A percentile compares a stretch with the other conserved stretches of the same genome.
phyloP scores from a whole-genome alignment of 1,140 invertebrate genomes.

The Caenorhabditis elegans region WBcel235 BX284602.5:7691501-7692000 shows the following conservation, averaged over 20 bases:
- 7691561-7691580: not conserved
- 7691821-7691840: conserved; percentile 71
- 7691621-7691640: too few species aligned
- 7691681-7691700: too few species aligned
- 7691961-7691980: conserved; percentile 64
- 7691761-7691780: conserved; percentile 69
- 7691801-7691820: conserved; percentile 69
- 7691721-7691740: conserved; percentile 70
- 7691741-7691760: conserved; percentile 71
- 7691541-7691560: conserved; percentile 69
- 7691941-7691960: conserved; percentile 66
- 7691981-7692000: conserved; percentile 87
- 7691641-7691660: too few species aligned
- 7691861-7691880: conserved; percentile 68
- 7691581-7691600: too few species aligned
- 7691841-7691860: conserved; percentile 70
- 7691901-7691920: not conserved
- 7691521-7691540: conserved; percentile 70
- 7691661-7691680: too few species aligned
- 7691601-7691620: too few species aligned
- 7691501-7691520: conserved; percentile 67
- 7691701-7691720: too few species aligned
- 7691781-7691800: conserved; percentile 67
- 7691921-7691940: conserved; percentile 66
- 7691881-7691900: not conserved